Conservation (phyloP, 2,113 vertebrate species). For the Misgurnus mizolepis region DNA sequence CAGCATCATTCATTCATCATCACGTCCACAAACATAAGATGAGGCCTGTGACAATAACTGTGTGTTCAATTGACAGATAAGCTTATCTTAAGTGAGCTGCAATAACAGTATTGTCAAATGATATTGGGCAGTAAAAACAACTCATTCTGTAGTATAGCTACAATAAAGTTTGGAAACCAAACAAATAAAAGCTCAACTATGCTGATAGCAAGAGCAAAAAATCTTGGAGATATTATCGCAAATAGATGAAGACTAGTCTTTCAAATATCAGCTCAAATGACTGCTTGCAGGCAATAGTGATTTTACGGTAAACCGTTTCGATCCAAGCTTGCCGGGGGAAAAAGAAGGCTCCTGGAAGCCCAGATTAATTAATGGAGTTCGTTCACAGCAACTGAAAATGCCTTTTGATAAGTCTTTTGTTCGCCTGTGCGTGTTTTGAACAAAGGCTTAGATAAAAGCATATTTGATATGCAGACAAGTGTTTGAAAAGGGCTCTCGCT, state of each 20-base stretch:
- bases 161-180: constrained; percentile 13
- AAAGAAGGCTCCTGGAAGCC: not conserved
- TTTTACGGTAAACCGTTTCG: not conserved
- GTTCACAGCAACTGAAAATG: constrained; percentile 37
- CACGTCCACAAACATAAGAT: not conserved
- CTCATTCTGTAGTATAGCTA: not conserved
- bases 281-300: too few species aligned
- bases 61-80: constrained; percentile 39
- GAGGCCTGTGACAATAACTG: constrained; percentile 6
- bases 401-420: constrained; percentile 53
- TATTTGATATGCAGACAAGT: constrained; percentile 53
- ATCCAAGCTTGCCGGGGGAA: not conserved
- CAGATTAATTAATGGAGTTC: constrained; percentile 36
- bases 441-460: constrained; percentile 42
- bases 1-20: not conserved
- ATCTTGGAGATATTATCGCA: too few species aligned
- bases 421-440: constrained; percentile 41
- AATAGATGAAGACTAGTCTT: not conserved
- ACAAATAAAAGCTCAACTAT: constrained; percentile 21
- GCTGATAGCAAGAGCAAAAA: not conserved
- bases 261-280: not conserved
- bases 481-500: constrained; percentile 47
- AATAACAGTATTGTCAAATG: constrained; percentile 53
- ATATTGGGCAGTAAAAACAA: constrained; percentile 54
- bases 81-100: constrained; percentile 53